A percentile compares a stretch with the other conserved stretches of the same genome.
These are phyloP conservation scores for Acronicta psi DNA, from an alignment of 2,888 invertebrate species.

Conservation along the genomic window DNA sequence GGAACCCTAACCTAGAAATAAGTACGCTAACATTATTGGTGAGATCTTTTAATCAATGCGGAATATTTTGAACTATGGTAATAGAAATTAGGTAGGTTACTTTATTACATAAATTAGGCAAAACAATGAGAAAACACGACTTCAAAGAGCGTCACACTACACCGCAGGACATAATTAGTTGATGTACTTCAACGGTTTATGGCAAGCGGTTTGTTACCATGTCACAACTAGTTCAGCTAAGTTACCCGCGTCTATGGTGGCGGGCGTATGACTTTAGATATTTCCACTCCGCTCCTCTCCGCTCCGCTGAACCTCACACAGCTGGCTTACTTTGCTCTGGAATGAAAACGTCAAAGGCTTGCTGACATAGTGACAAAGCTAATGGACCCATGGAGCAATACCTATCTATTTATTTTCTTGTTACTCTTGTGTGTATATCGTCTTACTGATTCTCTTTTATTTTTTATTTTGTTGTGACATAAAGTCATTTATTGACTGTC, in stretches of 20 bases:
- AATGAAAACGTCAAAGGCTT: conserved; percentile 11
- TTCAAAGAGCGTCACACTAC: too few relatives aligned
- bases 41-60: too few relatives aligned
- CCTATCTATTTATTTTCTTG: not conserved
- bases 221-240: not conserved
- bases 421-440: not conserved
- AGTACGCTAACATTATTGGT: too few relatives aligned
- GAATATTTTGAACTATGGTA: too few relatives aligned
- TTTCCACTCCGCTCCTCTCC: not conserved
- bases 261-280: not conserved
- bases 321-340: not conserved
- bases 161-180: too few relatives aligned
- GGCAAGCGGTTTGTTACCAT: not conserved
- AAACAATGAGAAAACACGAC: too few relatives aligned
- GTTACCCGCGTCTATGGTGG: not conserved
- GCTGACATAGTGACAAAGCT: conserved; percentile 7
- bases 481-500: too few relatives aligned
- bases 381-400: not conserved
- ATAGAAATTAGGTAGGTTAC: too few relatives aligned
- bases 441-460: not conserved
- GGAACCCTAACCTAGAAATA: too few relatives aligned
- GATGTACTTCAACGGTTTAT: too few relatives aligned
- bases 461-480: not conserved
- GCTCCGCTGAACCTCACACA: not conserved
- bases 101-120: too few relatives aligned